Conservation (phyloP, 2,888 invertebrate genomes). For the Scaptomyza tumidula region DNA sequence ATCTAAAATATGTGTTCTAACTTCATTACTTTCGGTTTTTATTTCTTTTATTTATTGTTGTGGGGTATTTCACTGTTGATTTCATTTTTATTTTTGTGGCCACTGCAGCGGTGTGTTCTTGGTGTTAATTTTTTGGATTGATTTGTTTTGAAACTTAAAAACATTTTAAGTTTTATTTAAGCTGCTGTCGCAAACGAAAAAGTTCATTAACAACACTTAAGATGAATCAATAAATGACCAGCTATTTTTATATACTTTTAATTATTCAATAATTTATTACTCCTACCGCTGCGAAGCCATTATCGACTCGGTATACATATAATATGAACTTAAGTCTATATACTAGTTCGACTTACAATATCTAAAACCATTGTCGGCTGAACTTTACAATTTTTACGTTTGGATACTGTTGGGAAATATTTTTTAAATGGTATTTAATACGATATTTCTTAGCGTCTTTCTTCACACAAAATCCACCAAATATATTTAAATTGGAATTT, state of each 20-base stretch:
- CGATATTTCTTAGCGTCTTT: conserved; percentile 21
- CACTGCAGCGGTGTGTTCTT: conserved; percentile 20
- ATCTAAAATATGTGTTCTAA: conserved; percentile 74
- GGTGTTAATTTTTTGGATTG: too few species aligned
- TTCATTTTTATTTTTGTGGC: conserved; percentile 1
- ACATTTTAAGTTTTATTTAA: too few species aligned
- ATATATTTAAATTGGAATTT: conserved; percentile 28
- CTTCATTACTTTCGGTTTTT: conserved; percentile 11
- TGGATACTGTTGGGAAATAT: conserved; percentile 4
- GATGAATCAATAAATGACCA: too few species aligned
- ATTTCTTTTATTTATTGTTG: conserved; percentile 37
- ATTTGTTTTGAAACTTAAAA: too few species aligned
- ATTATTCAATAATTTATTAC: too few species aligned
- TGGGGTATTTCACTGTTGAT: conserved; percentile 31
- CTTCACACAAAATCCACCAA: conserved; percentile 18
- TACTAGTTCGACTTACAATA: conserved; percentile 31
- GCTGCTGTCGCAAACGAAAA: too few species aligned
- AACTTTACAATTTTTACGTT: conserved; percentile 63
- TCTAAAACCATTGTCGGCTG: conserved; percentile 45
- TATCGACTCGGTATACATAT: conserved; percentile 17
- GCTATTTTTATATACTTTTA: too few species aligned
- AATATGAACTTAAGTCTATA: conserved; percentile 10
- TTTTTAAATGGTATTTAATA: conserved; percentile 34
- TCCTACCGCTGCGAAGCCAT: background rate
- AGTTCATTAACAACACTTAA: too few species aligned